Conservation (phyloP, 1,140 invertebrate species). For the Drosophila triauraria region DNA sequence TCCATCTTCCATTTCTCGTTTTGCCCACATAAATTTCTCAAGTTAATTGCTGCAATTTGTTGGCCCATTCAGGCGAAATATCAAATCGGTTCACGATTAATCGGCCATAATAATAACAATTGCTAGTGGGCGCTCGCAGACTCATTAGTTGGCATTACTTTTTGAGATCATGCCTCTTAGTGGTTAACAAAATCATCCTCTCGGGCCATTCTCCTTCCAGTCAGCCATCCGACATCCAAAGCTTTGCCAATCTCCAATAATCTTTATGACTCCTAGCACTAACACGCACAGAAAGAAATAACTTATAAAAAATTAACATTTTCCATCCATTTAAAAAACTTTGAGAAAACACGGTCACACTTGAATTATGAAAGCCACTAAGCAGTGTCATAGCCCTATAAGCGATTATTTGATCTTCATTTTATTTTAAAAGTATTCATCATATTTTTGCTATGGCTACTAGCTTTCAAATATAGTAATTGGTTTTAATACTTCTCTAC, state of each 20-base stretch:
- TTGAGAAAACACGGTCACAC: no score
- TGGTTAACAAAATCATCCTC: constrained; percentile 23
- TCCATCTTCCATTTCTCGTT: constrained; percentile 1
- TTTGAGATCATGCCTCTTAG: constrained; percentile 25
- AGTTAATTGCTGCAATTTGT: constrained; percentile 68
- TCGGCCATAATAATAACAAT: constrained; percentile 53
- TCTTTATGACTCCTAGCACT: constrained; percentile 18
- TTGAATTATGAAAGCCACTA: no score
- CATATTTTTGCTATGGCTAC: no score
- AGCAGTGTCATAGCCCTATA: no score
- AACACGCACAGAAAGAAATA: constrained; percentile 8
- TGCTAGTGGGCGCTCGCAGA: constrained; percentile 38
- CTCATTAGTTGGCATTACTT: constrained; percentile 47
- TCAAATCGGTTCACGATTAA: constrained; percentile 60
- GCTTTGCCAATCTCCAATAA: constrained; percentile 27
- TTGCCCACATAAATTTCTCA: constrained; percentile 58
- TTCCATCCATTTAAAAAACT: no score
- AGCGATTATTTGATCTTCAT: no score
- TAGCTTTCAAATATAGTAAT: no score
- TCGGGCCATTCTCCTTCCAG: constrained; percentile 26
- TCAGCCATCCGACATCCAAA: constrained; percentile 18
- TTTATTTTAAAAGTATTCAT: no score
- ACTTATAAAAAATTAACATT: no score
- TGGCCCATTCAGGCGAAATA: constrained; percentile 58
- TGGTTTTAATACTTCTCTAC: no score